Evolutionary conservation across 2,797 vertebrate genomes (phyloP), one percentile per base, ranked within the genome.

Genomic region (Lycodopsis pacificus): DNA sequence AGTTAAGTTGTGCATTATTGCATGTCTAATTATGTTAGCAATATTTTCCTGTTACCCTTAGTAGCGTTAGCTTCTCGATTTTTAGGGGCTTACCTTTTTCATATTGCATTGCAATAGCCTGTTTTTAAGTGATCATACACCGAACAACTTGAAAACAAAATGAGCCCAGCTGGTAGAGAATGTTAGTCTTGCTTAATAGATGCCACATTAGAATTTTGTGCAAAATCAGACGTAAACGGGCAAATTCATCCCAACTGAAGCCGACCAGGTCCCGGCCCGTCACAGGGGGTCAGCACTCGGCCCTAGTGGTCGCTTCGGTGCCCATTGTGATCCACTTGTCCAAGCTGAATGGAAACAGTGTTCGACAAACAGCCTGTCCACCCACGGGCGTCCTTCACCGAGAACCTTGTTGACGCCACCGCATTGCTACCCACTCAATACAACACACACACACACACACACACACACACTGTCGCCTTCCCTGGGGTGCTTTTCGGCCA

Each of bases 291-390:
- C 66, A 5, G 58, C 49, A 4, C 63, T 75, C 44, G 13, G 63
- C 62, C 63, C 61, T n/a, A 13, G 64, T 67, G 78, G 78, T 79
- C 79, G 67, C 38, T 73, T 71, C 4, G 14, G 19, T 42, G 48
- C 51, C 57, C 71, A 38, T 67, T 74, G 80, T 68, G 73, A 81
- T 70, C 83, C 44, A 20, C 87, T 79, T 91, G 92, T 92, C 84
- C 77, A n/a, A 15, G 82, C 85, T 90, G 51, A 94, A 92, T 84
- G 88, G 87, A 86, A 93, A 82, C 91, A 72, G 81, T 91, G 91
- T 88, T 84, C 42, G 51, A 94, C 93, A 91, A 90, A 83, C 82
- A 73, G 73, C 89, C 79, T 92, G 91, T 94, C 93, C 94, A 82
- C 94, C 94, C 92, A 94, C 92, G 17, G 44, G n/a, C n/a, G 11